phyloP scores from a whole-genome alignment of 2,113 vertebrate species.

The Salvelinus namaycush region DNA sequence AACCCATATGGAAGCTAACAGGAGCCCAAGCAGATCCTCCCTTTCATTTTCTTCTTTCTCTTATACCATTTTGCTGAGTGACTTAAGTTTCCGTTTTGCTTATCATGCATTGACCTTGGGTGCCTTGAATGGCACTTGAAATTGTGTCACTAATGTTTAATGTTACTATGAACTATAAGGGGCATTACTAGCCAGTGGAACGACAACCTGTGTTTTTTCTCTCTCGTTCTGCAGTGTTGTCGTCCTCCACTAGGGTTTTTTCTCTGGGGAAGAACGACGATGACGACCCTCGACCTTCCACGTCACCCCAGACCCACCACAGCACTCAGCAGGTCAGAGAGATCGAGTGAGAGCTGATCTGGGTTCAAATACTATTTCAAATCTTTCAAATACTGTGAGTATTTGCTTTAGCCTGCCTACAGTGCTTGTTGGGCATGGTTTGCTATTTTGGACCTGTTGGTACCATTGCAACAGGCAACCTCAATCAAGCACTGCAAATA shows the following conservation, averaged over 20 bases:
- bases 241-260: slow-evolving; percentile 55
- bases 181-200: too few species aligned
- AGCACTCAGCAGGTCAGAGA: slow-evolving; percentile 43
- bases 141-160: too few species aligned
- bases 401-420: background rate
- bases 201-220: too few species aligned
- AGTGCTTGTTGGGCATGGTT: background rate
- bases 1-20: background rate
- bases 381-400: background rate
- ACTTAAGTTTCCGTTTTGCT: too few species aligned
- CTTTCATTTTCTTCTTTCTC: background rate
- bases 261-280: slow-evolving; percentile 48
- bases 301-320: slow-evolving; percentile 33
- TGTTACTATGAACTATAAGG: too few species aligned
- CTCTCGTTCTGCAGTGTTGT: slow-evolving; percentile 36
- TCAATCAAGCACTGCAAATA: too few species aligned
- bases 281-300: slow-evolving; percentile 37
- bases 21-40: background rate
- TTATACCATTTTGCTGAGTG: too few species aligned
- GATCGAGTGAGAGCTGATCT: background rate
- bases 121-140: too few species aligned
- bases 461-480: too few species aligned
- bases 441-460: too few species aligned
- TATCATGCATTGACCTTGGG: too few species aligned
- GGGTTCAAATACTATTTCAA: background rate